phyloP scores from a whole-genome alignment of 2,113 vertebrate species.

The Corythoichthys intestinalis region DNA sequence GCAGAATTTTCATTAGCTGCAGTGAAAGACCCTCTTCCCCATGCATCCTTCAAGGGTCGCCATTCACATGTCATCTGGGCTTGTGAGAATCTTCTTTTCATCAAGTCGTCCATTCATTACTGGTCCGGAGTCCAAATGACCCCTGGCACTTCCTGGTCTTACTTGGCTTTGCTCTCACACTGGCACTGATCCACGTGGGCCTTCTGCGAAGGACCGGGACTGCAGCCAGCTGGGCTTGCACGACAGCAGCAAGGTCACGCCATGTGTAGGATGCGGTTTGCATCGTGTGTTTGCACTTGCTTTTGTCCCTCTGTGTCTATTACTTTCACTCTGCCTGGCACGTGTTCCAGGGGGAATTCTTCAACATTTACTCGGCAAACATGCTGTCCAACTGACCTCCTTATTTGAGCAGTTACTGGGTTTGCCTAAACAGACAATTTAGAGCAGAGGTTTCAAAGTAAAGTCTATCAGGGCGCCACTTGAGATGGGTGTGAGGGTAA shows the following conservation, averaged over 20 bases:
- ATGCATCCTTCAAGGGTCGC: not conserved
- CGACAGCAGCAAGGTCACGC: not conserved
- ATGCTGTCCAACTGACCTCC: slow-evolving; percentile 2
- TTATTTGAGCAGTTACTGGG: slow-evolving; percentile 22
- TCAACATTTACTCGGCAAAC: slow-evolving; percentile 28
- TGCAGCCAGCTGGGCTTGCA: slow-evolving; percentile 55
- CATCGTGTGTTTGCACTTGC: slow-evolving; percentile 6
- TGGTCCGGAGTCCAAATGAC: slow-evolving; percentile 13
- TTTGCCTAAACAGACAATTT: not conserved
- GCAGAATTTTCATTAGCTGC: not conserved
- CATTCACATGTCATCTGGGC: slow-evolving; percentile 19
- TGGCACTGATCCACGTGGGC: slow-evolving; percentile 42
- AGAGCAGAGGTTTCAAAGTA: too few species aligned
- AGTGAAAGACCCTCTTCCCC: not conserved
- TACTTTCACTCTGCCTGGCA: slow-evolving; percentile 6
- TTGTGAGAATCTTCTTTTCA: slow-evolving; percentile 1
- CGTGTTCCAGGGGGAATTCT: slow-evolving; percentile 10
- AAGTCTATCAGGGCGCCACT: too few species aligned
- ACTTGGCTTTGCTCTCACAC: slow-evolving; percentile 18
- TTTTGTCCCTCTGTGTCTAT: slow-evolving; percentile 46
- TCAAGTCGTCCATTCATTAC: slow-evolving; percentile 8
- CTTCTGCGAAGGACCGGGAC: slow-evolving; percentile 48
- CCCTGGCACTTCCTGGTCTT: slow-evolving; percentile 23
- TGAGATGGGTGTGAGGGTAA: too few species aligned
- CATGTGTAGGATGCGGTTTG: not conserved